Evolutionary conservation across 64 coral and sea anemone genomes (phyloP), one percentile per base, ranked within the genome.

Genomic region (Actinia tenebrosa): DNA sequence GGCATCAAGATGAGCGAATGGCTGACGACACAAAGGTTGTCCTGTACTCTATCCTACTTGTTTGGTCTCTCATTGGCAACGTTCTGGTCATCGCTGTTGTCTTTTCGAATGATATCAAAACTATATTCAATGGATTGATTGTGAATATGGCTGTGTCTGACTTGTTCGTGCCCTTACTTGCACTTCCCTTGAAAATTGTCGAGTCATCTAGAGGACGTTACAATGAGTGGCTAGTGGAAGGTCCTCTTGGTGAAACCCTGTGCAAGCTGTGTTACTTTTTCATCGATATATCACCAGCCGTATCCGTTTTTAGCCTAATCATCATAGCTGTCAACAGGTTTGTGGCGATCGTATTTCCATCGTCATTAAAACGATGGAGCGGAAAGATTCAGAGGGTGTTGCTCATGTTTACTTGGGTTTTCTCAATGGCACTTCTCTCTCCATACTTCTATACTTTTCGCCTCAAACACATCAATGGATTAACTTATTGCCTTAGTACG

Each of bases 131-230:
- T 47, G 16, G 18, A 9, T 45, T 79, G 42, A 47, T 79, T 26
- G n/a, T 45, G 77, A 79, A 79, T 22, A 79, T 79, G 77, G 77
- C 77, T 79, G 18, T 44, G 16, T 79, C 77, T 8, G 77, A 79
- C 42, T 6, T 45, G 9, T 79, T 79, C 16, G 27, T 77, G 9
- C 71, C 71, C 3, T 15, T 77, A 44, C 71, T 77, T 26, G 71
- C 42, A 16, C n/a, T 77, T 44, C 71, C 71, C 13, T 42, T 44
- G 30, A 42, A 26, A 0, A 15, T 79, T 79, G 27, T 14, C 45
- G 13, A 66, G 19, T 7, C 22, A 66, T 66, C 63, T 66, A 22
- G 63, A 66, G 63, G n/a, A 7, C 3, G 2, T 7, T 66, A 58
- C 56, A 22, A 7, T n/a, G 84, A 83, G 61, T 79, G 77, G 77